These are phyloP conservation scores for Tribolium castaneum DNA, from an alignment of 1,140 invertebrate species.

Conservation along the genomic window DNA sequence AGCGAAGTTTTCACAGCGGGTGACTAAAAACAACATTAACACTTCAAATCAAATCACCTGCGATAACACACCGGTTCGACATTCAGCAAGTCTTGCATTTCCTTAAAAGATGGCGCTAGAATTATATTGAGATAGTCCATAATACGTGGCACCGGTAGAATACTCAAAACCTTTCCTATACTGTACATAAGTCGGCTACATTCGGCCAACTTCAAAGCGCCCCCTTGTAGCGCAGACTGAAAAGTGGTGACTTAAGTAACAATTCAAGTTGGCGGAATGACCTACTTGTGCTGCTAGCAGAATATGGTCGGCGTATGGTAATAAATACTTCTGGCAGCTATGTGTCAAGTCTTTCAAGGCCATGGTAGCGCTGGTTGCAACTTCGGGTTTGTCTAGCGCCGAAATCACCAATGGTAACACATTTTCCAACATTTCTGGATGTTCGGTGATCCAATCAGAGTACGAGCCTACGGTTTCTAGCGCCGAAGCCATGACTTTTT, in stretches of 20 bases:
- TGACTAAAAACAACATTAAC: slow-evolving; percentile 61
- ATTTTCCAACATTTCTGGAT: slow-evolving; percentile 75
- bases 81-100: slow-evolving; percentile 70
- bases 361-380: slow-evolving; percentile 83
- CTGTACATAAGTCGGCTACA: slow-evolving; percentile 80
- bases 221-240: slow-evolving; percentile 67
- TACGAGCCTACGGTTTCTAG: slow-evolving; percentile 77
- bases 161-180: slow-evolving; percentile 79
- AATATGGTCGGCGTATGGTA: slow-evolving; percentile 78
- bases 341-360: slow-evolving; percentile 87
- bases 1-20: slow-evolving; percentile 64
- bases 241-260: slow-evolving; percentile 36
- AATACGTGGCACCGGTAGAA: slow-evolving; percentile 73
- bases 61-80: slow-evolving; percentile 61
- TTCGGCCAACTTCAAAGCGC: slow-evolving; percentile 72
- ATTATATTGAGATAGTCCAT: slow-evolving; percentile 77
- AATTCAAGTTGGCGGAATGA: background rate
- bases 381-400: slow-evolving; percentile 74
- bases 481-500: slow-evolving; percentile 73
- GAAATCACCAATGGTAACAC: slow-evolving; percentile 77
- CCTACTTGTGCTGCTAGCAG: slow-evolving; percentile 70
- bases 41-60: background rate
- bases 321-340: slow-evolving; percentile 79
- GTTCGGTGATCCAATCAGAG: slow-evolving; percentile 28
- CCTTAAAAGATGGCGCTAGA: slow-evolving; percentile 74